Conservation (phyloP, 2,797 vertebrate species). For the Sciurus carolinensis region DNA sequence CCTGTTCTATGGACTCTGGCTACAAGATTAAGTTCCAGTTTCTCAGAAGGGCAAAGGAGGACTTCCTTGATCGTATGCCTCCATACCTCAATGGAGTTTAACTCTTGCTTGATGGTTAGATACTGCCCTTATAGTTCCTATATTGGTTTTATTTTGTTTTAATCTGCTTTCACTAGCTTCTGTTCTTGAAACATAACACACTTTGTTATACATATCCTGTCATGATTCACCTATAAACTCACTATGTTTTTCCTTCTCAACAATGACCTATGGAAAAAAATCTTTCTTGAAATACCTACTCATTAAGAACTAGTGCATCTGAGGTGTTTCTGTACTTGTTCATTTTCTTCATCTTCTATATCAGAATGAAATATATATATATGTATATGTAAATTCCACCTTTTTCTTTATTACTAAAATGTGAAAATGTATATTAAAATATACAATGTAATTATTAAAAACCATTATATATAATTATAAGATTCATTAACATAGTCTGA, state of each 20-base stretch:
- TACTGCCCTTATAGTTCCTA: background rate
- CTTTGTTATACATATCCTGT: background rate
- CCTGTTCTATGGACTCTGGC: background rate
- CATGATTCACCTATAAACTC: background rate
- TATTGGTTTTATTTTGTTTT: background rate
- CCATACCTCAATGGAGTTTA: background rate
- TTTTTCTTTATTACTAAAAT: background rate
- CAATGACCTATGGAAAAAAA: background rate
- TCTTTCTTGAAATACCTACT: background rate
- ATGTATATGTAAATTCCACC: background rate
- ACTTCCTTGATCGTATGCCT: background rate
- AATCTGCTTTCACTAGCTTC: background rate
- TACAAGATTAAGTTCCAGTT: background rate
- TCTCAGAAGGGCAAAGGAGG: background rate
- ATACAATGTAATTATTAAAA: background rate
- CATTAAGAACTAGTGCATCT: background rate
- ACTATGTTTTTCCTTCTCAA: background rate
- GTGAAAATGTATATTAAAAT: background rate
- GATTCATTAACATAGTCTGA: constrained; percentile 15
- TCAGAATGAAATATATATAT: background rate
- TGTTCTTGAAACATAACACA: background rate
- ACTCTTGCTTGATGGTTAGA: background rate
- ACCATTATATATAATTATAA: background rate
- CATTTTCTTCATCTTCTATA: background rate
- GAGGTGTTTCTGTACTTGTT: background rate